These are phyloP conservation scores for Endomychus coccineus DNA, from an alignment of 2,888 invertebrate species.

Conservation along the genomic window DNA sequence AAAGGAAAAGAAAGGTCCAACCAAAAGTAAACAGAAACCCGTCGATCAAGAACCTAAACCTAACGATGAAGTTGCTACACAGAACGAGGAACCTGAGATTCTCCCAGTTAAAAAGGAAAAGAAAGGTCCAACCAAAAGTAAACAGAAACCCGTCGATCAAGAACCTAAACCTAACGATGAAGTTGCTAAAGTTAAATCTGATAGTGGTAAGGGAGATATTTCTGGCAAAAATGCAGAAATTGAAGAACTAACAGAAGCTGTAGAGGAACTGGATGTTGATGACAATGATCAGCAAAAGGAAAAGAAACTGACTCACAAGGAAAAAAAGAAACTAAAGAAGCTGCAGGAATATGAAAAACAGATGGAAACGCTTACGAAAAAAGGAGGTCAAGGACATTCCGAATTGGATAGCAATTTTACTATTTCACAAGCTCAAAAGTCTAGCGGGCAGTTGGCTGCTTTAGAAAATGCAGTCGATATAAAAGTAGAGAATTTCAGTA, in stretches of 20 bases:
- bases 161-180: no score
- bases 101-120: no score
- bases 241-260: constrained; percentile 44
- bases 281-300: constrained; percentile 36
- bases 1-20: no score
- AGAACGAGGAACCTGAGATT: no score
- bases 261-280: constrained; percentile 20
- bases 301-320: constrained; percentile 82
- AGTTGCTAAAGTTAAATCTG: constrained; percentile 2
- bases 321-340: constrained; percentile 85
- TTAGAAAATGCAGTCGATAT: constrained; percentile 94
- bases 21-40: no score
- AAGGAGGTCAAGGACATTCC: constrained; percentile 83
- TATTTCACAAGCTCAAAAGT: constrained; percentile 77
- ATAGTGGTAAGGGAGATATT: constrained; percentile 1
- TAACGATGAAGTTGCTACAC: no score
- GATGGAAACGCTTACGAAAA: constrained; percentile 75
- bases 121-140: no score
- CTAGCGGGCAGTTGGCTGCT: constrained; percentile 67
- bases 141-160: no score
- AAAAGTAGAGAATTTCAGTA: constrained; percentile 97
- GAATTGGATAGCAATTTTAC: constrained; percentile 92
- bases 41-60: no score
- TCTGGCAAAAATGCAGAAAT: constrained; percentile 11
- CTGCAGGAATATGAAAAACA: constrained; percentile 83